Evolutionary conservation across 2,797 vertebrate species (phyloP).

Genomic region (Momotus momota): DNA sequence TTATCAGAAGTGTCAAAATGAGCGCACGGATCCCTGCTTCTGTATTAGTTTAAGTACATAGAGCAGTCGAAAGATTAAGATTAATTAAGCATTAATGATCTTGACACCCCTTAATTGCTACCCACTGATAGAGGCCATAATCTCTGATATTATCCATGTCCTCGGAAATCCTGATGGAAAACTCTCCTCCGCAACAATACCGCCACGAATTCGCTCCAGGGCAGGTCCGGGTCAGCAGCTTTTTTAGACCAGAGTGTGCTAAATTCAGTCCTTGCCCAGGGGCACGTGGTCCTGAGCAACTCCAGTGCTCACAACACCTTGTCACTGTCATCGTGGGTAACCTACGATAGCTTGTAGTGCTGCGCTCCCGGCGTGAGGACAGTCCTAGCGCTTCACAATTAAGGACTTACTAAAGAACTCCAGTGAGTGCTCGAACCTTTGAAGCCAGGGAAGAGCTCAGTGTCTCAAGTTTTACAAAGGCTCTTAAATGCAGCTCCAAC

Average conservation of each 20-base stretch:
- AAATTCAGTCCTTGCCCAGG: background rate
- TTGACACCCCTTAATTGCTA: conserved; percentile 41
- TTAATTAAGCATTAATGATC: conserved; percentile 54
- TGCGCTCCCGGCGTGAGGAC: background rate
- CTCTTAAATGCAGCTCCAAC: background rate
- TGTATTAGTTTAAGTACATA: background rate
- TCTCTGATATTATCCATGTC: background rate
- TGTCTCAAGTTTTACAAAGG: background rate
- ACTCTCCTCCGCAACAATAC: accelerated
- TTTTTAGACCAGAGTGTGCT: background rate
- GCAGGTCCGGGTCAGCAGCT: background rate
- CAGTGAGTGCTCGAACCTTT: background rate
- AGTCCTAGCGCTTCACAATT: background rate
- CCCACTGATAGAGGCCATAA: background rate
- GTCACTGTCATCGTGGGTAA: accelerated
- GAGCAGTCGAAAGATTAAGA: conserved; percentile 32
- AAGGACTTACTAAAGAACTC: background rate
- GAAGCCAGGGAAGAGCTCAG: background rate
- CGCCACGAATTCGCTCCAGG: accelerated
- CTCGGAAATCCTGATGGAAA: background rate
- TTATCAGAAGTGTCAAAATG: background rate
- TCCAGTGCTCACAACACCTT: background rate
- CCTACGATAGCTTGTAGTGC: background rate
- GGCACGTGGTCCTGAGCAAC: background rate
- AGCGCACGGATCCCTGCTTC: background rate